Base-by-base conservation (phyloP, 1,140 invertebrate genomes). In the Anastrepha obliqua region DNA sequence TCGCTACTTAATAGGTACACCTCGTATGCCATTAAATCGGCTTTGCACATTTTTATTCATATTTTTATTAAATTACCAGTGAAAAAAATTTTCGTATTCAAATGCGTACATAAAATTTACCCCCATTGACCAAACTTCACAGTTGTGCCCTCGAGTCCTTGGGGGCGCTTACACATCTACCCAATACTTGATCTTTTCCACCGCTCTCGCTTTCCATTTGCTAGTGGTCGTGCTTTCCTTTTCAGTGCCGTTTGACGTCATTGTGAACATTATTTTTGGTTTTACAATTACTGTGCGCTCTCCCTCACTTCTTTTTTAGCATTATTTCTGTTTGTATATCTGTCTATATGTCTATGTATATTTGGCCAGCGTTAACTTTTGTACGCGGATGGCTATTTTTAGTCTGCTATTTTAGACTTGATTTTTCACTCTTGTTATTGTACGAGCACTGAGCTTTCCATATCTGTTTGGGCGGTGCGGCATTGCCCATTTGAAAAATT, bases 401-500 rank as follows among this genome's bases (percentile, higher is more conserved):
- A 74, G 67, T 17, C 42, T 11, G 67, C 67, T 74, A 74, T 74
- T 74, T 74, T 74, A 39, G 67, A 17, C 17, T 15, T 7, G 17
- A 47, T 74, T 74, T 29, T 74, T 44, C 1, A 15, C 42, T 15
- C 39, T 74, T 74, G 11, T 70, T 70, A 15, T 70, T 70, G 67
- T 47, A 17, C 13, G 42, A 42, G 6, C 42, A 74, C 42, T 74
- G 67, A 74, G 44, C 67, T 74, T 74, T 17, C 67, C 67, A 74
- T 74, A 74, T 44, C 44, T 74, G 67, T 74, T 47, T 44, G 67
- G 42, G 6, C 67, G 42, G 7, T 47, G 67, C 67, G 67, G 39
- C 42, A 74, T 47, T 74, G 42, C 67, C 39, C 67, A 74, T n/a
- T 47, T 74, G 39, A 74, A 74, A 42, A 74, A 74, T 44, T 74